These are phyloP conservation scores for Malacoctenus gilli DNA, from an alignment of 2,797 vertebrate genomes.

Conservation along the genomic window DNA sequence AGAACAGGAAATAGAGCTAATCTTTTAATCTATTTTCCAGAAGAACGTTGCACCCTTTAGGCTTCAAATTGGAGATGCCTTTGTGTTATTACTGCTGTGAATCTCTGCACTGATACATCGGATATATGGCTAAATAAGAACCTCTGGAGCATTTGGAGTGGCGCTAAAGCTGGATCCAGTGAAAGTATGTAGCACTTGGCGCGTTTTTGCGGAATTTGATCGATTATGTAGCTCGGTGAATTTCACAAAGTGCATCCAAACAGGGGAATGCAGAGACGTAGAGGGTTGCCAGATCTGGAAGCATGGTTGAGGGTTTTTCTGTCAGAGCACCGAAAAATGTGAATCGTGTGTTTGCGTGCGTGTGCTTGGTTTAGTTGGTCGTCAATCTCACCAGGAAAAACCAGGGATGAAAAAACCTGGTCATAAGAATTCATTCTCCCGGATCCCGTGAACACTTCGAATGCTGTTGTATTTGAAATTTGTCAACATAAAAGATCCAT, in stretches of 20 bases:
- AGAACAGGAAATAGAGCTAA: conserved; percentile 43
- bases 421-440: too few relatives aligned
- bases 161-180: conserved; percentile 17
- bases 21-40: conserved; percentile 42
- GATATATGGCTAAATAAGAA: conserved; percentile 7
- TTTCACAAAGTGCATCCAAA: not conserved
- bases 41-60: conserved; percentile 23
- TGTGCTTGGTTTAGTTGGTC: too few relatives aligned
- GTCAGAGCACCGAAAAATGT: conserved; percentile 21
- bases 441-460: too few relatives aligned
- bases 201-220: conserved; percentile 12
- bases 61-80: conserved; percentile 27
- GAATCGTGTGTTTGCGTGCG: conserved; percentile 7
- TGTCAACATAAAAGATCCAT: too few relatives aligned
- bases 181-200: conserved; percentile 5
- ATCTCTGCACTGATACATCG: conserved; percentile 27
- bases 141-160: not conserved
- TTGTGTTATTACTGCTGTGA: conserved; percentile 44
- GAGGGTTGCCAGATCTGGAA: not conserved
- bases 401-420: too few relatives aligned
- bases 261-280: not conserved
- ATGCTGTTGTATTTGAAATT: too few relatives aligned
- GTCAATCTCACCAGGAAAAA: too few relatives aligned
- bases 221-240: conserved; percentile 7
- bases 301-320: too few relatives aligned